Conservation (phyloP, 1,140 invertebrate species). For the Eupristina koningsbergeri region DNA sequence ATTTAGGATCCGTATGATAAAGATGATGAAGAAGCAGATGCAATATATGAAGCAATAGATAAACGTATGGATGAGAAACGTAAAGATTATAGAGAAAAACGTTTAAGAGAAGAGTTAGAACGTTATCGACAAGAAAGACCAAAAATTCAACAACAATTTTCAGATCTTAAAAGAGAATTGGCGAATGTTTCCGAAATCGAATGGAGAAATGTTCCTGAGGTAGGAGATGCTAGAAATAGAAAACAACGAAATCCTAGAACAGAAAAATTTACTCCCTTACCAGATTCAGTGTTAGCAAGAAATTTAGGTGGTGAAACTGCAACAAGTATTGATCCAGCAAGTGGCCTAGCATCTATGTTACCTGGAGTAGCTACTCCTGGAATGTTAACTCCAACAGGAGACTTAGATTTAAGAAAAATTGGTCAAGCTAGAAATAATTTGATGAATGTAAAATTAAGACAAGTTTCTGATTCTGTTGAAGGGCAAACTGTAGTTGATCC, state of each 20-base stretch:
- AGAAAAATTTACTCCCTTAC: conserved; percentile 97
- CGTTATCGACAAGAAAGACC: conserved; percentile 98
- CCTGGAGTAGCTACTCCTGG: conserved; percentile 85
- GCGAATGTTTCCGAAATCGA: conserved; percentile 91
- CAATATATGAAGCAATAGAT: conserved; percentile 98
- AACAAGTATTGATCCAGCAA: conserved; percentile 88
- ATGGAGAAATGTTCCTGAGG: conserved; percentile 98
- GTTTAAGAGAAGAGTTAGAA: conserved; percentile 91
- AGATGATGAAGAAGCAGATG: conserved; percentile 99
- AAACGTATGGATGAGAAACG: conserved; percentile 99
- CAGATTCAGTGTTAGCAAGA: conserved; percentile 95
- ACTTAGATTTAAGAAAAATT: conserved; percentile 98
- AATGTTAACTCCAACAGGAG: conserved; percentile 86
- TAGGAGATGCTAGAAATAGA: conserved; percentile 98
- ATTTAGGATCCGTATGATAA: conserved; percentile 97
- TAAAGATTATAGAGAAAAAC: conserved; percentile 93
- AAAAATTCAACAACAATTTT: conserved; percentile 99
- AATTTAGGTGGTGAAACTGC: conserved; percentile 89
- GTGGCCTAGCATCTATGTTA: conserved; percentile 88
- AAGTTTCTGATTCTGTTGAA: conserved; percentile 98
- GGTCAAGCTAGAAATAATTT: conserved; percentile 99
- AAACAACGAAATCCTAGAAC: conserved; percentile 95
- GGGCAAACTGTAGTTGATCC: conserved; percentile 99
- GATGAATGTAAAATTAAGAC: conserved; percentile 99
- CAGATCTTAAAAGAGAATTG: conserved; percentile 95